Base-by-base conservation (phyloP, 2,113 vertebrate genomes). In the Arothron firmamentum region DNA sequence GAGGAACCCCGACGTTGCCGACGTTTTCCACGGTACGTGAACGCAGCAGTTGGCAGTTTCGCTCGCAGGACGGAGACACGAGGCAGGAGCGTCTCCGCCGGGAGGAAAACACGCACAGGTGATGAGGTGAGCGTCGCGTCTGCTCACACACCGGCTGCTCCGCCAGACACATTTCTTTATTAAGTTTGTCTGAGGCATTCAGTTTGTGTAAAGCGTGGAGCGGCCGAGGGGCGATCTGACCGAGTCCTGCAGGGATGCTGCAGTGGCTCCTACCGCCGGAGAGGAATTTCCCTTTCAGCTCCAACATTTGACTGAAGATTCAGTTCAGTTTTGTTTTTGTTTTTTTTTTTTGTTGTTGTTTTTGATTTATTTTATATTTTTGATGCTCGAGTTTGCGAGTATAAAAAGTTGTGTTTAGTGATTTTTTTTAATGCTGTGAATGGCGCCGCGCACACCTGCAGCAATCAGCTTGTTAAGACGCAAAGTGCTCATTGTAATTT, bases 221-320 rank as follows among this genome's bases (percentile, higher is more conserved):
- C 18, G 46, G 14, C 72, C 63, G 60, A 65, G 6, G 1, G 4
- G 42, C 72, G 68, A 17, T 54, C 56, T n/a, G 34, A 1, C 62
- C 21, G 19, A 4, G 41, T 50, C 59, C 81, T 75, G 78, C 68
- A 75, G 80, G 60, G 85, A 85, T 84, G 81, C 75, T 51, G 49
- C 49, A 62, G 78, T 6, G 52, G 56, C 76, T 63, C 69, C 45
- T 56, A 62, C 57, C 76, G 34, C 45, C 50, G 18, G 50, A 65
- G 14, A 12, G 51, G 62, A 68, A 14, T 63, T 70, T 72, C 12
- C 34, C 61, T 25, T 59, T 53, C 62, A 34, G 21, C 38, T 54
- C 6, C 1, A 64, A 65, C 70, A 71, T 72, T 31, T 25, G 15
- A 60, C 12, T 48, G 38, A 8, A 52, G 34, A 38, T 38, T 38